These are phyloP conservation scores for Sebastes wilsoni DNA, from an alignment of 2,797 vertebrate species.

Conservation along the genomic window DNA sequence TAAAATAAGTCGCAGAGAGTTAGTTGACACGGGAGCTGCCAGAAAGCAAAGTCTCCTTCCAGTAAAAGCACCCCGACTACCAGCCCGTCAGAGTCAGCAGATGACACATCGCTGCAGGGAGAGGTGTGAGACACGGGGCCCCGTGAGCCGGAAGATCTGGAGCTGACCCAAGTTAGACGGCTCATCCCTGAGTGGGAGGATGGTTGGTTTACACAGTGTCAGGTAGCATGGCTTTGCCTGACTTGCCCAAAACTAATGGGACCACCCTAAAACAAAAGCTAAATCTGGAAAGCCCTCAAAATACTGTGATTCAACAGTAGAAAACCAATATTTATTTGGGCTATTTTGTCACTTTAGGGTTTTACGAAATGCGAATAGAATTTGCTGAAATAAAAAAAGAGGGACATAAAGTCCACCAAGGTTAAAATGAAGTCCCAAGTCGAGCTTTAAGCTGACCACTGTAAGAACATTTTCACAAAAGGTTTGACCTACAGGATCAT, in stretches of 20 bases:
- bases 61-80: slow-evolving; percentile 23
- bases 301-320: not conserved
- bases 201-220: slow-evolving; percentile 32
- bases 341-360: not conserved
- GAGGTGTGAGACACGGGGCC: slow-evolving; percentile 50
- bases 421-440: not conserved
- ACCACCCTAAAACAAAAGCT: not conserved
- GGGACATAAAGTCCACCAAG: not conserved
- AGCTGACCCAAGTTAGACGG: slow-evolving; percentile 45
- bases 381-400: not conserved
- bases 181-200: slow-evolving; percentile 38
- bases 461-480: slow-evolving; percentile 13
- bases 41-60: slow-evolving; percentile 29
- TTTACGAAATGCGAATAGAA: not conserved
- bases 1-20: slow-evolving; percentile 11
- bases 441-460: not conserved
- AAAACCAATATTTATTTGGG: not conserved
- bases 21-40: slow-evolving; percentile 30
- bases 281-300: not conserved
- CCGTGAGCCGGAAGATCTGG: slow-evolving; percentile 47
- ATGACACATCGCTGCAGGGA: slow-evolving; percentile 55
- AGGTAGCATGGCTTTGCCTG: slow-evolving; percentile 18
- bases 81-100: slow-evolving; percentile 54
- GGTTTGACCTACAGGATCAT: slow-evolving; percentile 31
- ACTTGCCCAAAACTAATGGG: slow-evolving; percentile 23